Evolutionary conservation across 2,797 vertebrate species (phyloP).

Genomic region (Sebastes steindachneri): DNA sequence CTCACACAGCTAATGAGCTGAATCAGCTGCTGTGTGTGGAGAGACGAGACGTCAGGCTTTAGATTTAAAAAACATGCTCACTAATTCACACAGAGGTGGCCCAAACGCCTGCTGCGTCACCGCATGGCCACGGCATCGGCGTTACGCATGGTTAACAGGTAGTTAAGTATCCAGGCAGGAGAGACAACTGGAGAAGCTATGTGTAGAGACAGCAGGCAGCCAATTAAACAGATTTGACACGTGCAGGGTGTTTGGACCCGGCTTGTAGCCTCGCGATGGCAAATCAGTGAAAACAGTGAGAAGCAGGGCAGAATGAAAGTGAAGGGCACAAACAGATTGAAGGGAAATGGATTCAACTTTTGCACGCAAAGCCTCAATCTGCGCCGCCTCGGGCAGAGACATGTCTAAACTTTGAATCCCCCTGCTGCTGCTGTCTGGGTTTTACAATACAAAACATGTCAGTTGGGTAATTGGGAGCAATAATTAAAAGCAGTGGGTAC

Average conservation of each 20-base stretch:
- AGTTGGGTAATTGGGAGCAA: not conserved
- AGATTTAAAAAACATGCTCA: not conserved
- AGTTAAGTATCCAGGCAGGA: not conserved
- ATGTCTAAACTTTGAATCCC: not conserved
- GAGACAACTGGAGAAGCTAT: not conserved
- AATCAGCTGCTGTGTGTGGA: not conserved
- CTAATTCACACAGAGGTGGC: not conserved
- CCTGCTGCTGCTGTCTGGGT: not conserved
- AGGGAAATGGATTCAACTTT: conserved; percentile 6
- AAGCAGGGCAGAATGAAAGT: not conserved
- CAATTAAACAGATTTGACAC: conserved; percentile 18
- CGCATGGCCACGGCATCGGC: not conserved
- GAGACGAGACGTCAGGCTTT: not conserved
- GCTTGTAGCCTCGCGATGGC: not conserved
- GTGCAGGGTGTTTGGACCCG: not conserved
- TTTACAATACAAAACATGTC: conserved; percentile 1
- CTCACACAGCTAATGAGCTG: not conserved
- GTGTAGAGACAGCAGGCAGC: not conserved
- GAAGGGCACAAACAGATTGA: not conserved
- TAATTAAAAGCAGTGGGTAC: not conserved
- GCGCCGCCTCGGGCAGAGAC: not conserved
- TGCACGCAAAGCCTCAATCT: not conserved
- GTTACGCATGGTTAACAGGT: not conserved
- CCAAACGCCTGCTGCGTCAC: not conserved
- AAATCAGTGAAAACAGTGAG: conserved; percentile 12